Base-by-base conservation (phyloP, 2,888 invertebrate genomes). In the Xylophagus ater region DNA sequence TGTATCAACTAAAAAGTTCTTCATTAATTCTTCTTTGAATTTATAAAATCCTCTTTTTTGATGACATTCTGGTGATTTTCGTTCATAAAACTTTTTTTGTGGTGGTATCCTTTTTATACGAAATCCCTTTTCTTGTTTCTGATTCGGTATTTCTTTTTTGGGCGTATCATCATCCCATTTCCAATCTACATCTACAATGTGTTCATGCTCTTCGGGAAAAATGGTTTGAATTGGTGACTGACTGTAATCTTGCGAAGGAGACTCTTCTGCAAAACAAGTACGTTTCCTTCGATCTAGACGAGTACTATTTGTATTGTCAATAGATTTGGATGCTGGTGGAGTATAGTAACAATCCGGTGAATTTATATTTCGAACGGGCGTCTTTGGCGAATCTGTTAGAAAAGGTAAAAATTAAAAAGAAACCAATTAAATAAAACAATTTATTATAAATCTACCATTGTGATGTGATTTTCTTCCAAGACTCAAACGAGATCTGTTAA, bases 171-270 rank as follows among this genome's bases (percentile, higher is more conserved):
- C 37, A 17, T 39, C 38, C 42, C 38, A 39, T 33, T 39, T 42
- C 42, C 42, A 42, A 10, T 10, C 38, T 7, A 42, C 42, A 26
- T 42, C 42, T 10, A 34, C 12, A n/a, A n/a, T n/a, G n/a, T n/a
- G n/a, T n/a, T n/a, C n/a, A n/a, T n/a, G n/a, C n/a, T n/a, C n/a
- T n/a, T n/a, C n/a, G n/a, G 33, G 26, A 10, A 31, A 19, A 4
- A 25, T 24, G 3, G 24, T 10, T 19, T 17, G 8, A 26, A 18
- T 15, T 2, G 13, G n/a, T 21, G 30, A 31, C 6, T 15, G 28
- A 15, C 38, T 38, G 28, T 31, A 34, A 13, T 42, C 42, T 15
- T 42, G 42, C 9, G 38, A 38, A 10, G 42, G 42, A 23, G 42
- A 42, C 21, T 42, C 42, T 21, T 42, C 42, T 3, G 9, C 7